These are phyloP conservation scores for Silurus asotus DNA, from an alignment of 2,113 vertebrate genomes.

Conservation along the genomic window DNA sequence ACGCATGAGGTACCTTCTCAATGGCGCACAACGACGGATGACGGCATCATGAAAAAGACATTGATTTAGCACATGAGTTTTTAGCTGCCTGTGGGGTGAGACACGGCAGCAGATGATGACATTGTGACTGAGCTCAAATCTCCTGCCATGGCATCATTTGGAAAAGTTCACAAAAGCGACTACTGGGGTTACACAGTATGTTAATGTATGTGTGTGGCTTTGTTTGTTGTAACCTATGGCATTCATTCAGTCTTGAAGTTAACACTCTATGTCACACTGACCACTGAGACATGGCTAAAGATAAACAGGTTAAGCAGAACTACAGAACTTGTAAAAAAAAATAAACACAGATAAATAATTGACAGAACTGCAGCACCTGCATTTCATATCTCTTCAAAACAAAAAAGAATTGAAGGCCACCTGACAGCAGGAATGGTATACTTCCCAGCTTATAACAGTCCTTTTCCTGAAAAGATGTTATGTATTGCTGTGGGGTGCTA, in stretches of 20 bases:
- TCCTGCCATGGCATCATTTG: constrained; percentile 52
- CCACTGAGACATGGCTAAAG: neutral
- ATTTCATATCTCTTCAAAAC: neutral
- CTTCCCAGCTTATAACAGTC: neutral
- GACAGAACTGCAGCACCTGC: neutral
- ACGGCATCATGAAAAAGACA: constrained; percentile 28
- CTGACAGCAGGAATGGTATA: constrained; percentile 6
- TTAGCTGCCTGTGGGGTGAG: constrained; percentile 39
- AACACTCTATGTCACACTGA: neutral
- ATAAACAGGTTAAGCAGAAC: constrained; percentile 32
- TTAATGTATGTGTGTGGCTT: constrained; percentile 15
- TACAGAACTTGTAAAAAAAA: neutral
- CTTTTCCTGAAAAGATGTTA: neutral
- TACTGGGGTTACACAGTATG: constrained; percentile 16
- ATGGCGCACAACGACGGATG: constrained; percentile 34
- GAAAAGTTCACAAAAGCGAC: constrained; percentile 32
- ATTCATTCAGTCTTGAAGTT: constrained; percentile 15
- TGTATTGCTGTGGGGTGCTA: neutral
- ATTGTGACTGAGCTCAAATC: constrained; percentile 48
- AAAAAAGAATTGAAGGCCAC: neutral
- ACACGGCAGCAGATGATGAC: constrained; percentile 26
- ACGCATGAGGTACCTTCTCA: constrained; percentile 51
- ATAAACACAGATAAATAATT: neutral
- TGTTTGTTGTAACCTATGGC: constrained; percentile 17
- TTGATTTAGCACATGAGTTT: constrained; percentile 56